Percentiles rank a stretch among this genome's conserved stretches.
Conservation (phyloP, 92 coral and sea anemone species). For the Nematostella vectensis region DNA sequence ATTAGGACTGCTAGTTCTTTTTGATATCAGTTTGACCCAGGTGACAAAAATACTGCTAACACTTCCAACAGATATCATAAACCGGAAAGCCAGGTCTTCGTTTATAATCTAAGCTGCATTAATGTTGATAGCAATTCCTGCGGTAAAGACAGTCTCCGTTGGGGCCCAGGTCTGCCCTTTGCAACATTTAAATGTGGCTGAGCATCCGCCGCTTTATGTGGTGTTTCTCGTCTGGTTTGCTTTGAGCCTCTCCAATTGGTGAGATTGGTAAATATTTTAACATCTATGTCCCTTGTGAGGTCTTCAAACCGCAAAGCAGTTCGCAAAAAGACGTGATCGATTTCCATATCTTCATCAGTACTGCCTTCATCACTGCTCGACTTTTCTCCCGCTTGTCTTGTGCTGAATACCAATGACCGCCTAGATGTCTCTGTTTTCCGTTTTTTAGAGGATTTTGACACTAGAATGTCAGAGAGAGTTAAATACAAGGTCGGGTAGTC, state of each 20-base stretch:
- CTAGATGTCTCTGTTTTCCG: constrained; percentile 12
- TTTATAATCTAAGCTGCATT: constrained; percentile 30
- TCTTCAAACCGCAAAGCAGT: constrained; percentile 35
- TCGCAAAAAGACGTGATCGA: not conserved
- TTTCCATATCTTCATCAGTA: constrained; percentile 21
- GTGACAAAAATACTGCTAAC: constrained; percentile 23
- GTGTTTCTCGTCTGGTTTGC: constrained; percentile 34
- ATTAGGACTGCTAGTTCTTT: constrained; percentile 42
- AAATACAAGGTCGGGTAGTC: constrained; percentile 36
- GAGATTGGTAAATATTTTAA: constrained; percentile 31
- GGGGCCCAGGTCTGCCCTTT: constrained; percentile 21
- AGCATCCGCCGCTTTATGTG: constrained; percentile 15
- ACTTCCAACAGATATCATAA: constrained; percentile 24
- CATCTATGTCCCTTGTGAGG: constrained; percentile 26
- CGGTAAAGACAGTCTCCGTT: constrained; percentile 11
- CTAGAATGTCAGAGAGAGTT: constrained; percentile 27
- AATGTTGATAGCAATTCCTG: constrained; percentile 31
- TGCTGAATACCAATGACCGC: not conserved
- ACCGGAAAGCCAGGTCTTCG: constrained; percentile 34
- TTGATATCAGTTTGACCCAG: constrained; percentile 21
- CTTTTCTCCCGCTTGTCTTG: not conserved
- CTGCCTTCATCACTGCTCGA: not conserved
- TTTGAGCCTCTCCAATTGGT: constrained; percentile 50
- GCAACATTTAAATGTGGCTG: not conserved
- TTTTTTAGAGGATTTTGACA: constrained; percentile 25